Percentiles rank a stretch among this genome's conserved stretches.
phyloP scores from a whole-genome alignment of 1,140 invertebrate species.

The Phthorimaea operculella region DNA sequence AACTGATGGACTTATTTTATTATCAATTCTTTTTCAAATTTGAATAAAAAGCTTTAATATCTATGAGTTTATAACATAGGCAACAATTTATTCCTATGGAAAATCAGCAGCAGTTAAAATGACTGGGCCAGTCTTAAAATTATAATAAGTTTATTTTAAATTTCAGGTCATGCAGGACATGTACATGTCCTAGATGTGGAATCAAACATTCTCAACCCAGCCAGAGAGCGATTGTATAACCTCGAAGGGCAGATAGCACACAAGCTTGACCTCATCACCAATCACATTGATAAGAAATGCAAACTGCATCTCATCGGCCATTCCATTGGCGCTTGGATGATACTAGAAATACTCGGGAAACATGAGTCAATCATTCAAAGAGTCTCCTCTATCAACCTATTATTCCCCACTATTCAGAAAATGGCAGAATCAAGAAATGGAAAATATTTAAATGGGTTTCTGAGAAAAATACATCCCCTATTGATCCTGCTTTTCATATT shows the following conservation, averaged over 20 bases:
- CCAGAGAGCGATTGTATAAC: constrained; percentile 37
- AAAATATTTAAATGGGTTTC: constrained; percentile 34
- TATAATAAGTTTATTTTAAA: background rate
- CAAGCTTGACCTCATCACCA: constrained; percentile 46
- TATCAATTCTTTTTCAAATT: no score
- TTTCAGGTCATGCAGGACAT: constrained; percentile 54
- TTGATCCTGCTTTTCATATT: constrained; percentile 33
- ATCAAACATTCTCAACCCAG: constrained; percentile 22
- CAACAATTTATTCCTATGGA: no score
- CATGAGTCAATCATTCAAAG: constrained; percentile 27
- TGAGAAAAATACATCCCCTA: constrained; percentile 30
- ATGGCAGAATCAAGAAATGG: constrained; percentile 49
- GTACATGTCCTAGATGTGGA: constrained; percentile 29
- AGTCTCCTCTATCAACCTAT: constrained; percentile 38
- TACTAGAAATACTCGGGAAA: constrained; percentile 40
- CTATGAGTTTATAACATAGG: no score
- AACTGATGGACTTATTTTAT: no score
- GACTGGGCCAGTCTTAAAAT: no score
- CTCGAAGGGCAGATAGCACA: constrained; percentile 48
- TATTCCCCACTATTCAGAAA: constrained; percentile 55
- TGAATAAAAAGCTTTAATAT: no score
- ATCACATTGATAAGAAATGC: constrained; percentile 38
- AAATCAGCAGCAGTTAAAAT: no score
- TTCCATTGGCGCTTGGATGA: constrained; percentile 57
- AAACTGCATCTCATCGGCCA: constrained; percentile 55